Evolutionary conservation across 1,140 invertebrate genomes (phyloP), one percentile per base, ranked within the genome.

Genomic region (Metopolophium dirhodum): DNA sequence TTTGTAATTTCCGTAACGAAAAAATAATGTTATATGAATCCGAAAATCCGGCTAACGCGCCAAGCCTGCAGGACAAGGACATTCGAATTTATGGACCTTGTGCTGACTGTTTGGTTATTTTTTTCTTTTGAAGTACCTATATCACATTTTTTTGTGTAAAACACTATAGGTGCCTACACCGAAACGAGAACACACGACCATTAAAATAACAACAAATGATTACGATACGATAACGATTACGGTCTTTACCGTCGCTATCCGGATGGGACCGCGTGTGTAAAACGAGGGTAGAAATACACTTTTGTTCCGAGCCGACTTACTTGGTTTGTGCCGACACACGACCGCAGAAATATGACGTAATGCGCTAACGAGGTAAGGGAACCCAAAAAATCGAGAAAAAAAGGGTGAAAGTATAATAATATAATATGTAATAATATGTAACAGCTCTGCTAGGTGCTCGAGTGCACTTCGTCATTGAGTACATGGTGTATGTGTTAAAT

Each of bases 171-270:
- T n/a, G 30, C 14, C 30, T 77, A 77, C 61, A 20, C n/a, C 18
- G 30, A 77, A 77, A 77, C 1, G n/a, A 77, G n/a, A n/a, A 77
- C 30, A 14, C 61, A 77, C n/a, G 30, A 77, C 22, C 61, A 77
- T 77, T 77, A n/a, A 77, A 77, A 77, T 77, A 68, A 68, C 30
- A n/a, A 77, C 61, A n/a, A 77, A 77, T 77, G 61, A 77, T 77
- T 20, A 77, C 61, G 61, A 77, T 18, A 77, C 61, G 61, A 35
- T 77, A 77, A 77, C n/a, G n/a, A 77, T 77, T 77, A 68, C 14
- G n/a, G 61, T n/a, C 14, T 68, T 68, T n/a, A 68, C n/a, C 61
- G 61, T 47, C 9, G 41, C 11, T 68, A 68, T 0, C 30, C 30
- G 61, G 0, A n/a, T 18, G n/a, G 61, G 7, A 77, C 30, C 61